Percentiles rank a stretch among this genome's conserved stretches.
Evolutionary conservation across 2,797 vertebrate species (phyloP).

Genomic region (Typhlichthys subterraneus): DNA sequence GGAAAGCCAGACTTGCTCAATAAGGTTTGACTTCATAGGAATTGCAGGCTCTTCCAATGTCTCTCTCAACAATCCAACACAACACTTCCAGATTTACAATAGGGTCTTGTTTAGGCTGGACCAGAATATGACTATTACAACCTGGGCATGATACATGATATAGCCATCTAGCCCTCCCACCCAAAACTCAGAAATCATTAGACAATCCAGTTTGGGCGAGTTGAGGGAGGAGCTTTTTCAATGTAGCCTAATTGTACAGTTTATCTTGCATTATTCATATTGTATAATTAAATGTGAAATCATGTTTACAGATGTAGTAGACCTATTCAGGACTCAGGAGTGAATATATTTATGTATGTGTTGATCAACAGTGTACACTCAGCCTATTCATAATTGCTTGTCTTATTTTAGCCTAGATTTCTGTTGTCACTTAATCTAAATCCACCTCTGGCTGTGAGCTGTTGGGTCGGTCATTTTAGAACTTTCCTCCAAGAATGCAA

Average conservation of each 20-base stretch:
- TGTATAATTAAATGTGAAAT: not conserved
- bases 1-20: not conserved
- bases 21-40: slow-evolving; percentile 6
- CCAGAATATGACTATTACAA: slow-evolving; percentile 25
- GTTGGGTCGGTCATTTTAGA: slow-evolving; percentile 20
- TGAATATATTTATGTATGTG: not conserved
- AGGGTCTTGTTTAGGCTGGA: slow-evolving; percentile 21
- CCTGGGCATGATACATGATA: not conserved
- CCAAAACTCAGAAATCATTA: slow-evolving; percentile 34
- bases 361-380: slow-evolving; percentile 1
- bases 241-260: not conserved
- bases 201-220: slow-evolving; percentile 31
- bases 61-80: slow-evolving; percentile 15
- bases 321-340: not conserved
- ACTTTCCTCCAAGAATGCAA: slow-evolving; percentile 3
- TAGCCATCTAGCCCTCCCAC: not conserved
- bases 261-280: not conserved
- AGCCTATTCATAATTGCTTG: slow-evolving; percentile 9
- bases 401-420: slow-evolving; percentile 33
- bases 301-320: not conserved
- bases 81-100: slow-evolving; percentile 9
- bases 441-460: slow-evolving; percentile 18
- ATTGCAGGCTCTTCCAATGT: not conserved
- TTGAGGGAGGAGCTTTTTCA: not conserved
- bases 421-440: slow-evolving; percentile 35